Conservation (phyloP, 2,797 vertebrate genomes). For the Sebastes trivittatus region DNA sequence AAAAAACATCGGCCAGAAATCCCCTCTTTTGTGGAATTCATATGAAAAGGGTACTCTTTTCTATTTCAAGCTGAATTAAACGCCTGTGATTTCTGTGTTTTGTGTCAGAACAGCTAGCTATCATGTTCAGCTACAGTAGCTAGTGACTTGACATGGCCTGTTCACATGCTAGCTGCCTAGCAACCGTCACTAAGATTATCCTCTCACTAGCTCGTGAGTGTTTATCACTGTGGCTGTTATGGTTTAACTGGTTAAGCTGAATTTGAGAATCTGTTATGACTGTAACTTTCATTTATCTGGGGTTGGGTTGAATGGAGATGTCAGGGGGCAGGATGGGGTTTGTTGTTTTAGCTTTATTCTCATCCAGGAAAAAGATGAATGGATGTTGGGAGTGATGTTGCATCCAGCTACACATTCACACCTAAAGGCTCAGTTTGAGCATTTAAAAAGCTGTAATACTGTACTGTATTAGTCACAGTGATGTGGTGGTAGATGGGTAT, state of each 20-base stretch:
- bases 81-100: background rate
- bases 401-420: background rate
- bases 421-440: background rate
- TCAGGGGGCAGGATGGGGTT: background rate
- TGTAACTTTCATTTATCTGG: background rate
- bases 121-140: slow-evolving; percentile 55
- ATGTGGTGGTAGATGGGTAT: no score
- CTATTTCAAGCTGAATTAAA: background rate
- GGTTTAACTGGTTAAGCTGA: slow-evolving; percentile 4
- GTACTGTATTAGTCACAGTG: no score
- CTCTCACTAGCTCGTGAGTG: background rate
- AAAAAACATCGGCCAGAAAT: slow-evolving; percentile 40
- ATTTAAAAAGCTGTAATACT: background rate
- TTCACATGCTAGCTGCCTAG: slow-evolving; percentile 65
- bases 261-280: background rate
- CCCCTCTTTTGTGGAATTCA: slow-evolving; percentile 7
- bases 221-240: background rate
- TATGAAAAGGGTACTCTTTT: slow-evolving; percentile 55
- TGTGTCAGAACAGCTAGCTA: slow-evolving; percentile 16
- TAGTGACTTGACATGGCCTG: slow-evolving; percentile 74
- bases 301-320: background rate
- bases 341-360: background rate
- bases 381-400: background rate
- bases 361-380: background rate
- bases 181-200: slow-evolving; percentile 37